Base-by-base conservation (phyloP, 2,888 invertebrate genomes). In the Pemphredon lugubris region DNA sequence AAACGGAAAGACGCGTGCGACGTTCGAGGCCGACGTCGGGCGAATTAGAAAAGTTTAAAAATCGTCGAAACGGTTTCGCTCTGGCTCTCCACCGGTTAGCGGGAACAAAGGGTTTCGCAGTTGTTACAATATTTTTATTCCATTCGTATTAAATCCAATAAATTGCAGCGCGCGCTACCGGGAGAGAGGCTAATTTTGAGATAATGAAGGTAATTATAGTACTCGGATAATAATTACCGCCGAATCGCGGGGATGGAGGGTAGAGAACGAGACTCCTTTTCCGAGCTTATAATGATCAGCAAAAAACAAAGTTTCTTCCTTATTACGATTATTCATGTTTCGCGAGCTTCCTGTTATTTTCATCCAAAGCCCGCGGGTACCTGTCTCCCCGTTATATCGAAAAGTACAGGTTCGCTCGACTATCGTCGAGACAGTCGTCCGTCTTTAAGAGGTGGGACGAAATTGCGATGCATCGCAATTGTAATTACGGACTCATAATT, bases 341-440 rank as follows among this genome's bases (percentile, higher is more conserved):
- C 37, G 39, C 30, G 11, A 47, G 53, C 60, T 66, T 57, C 21
- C 45, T 30, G 30, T 45, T 32, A 45, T 57, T 48, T 59, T 40
- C 40, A 23, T 40, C 59, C 26, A 39, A 23, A 48, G 30, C 18
- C 37, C 58, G 48, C 34, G 32, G 39, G 4, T 42, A 53, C 42
- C 55, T 55, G 57, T 37, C 57, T 55, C 55, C 34, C 51, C 51
- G 70, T 68, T 72, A 55, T 54, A 51, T 45, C 51, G 54, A 45
- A 69, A 73, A 73, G 60, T 73, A 73, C 55, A 55, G 70, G 70
- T 60, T 73, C 26, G 32, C n/a, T 26, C 30, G 32, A 51, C 34
- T 64, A 50, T 37, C 51, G 40, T 51, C 55, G 70, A 68, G 67
- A 67, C 61, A 57, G 55, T 72, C 55, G 18, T 69, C 72, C n/a